Conservation (phyloP, 2,797 vertebrate genomes). For the Notamacropus eugenii region DNA sequence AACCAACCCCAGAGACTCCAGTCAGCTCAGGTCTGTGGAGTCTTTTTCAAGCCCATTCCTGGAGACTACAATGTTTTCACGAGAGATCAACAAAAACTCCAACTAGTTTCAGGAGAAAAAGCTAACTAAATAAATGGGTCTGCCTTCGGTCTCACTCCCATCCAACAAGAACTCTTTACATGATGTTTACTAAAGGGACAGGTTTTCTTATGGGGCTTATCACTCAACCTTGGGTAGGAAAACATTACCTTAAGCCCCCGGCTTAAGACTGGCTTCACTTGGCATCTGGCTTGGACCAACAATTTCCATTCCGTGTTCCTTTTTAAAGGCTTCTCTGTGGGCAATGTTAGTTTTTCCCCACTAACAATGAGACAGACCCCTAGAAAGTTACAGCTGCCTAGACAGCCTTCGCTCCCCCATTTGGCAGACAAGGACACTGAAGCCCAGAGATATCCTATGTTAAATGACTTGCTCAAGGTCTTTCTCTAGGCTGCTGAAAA, state of each 20-base stretch:
- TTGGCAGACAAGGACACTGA: conserved; percentile 17
- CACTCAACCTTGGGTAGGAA: conserved; percentile 52
- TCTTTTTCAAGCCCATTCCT: conserved; percentile 55
- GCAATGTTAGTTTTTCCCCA: background rate
- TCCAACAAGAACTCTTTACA: conserved; percentile 46
- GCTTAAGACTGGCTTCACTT: background rate
- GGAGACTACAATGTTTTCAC: conserved; percentile 66
- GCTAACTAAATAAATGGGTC: conserved; percentile 7
- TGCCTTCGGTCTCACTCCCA: conserved; percentile 39
- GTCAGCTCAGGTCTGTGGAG: conserved; percentile 64
- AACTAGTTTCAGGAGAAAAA: conserved; percentile 63
- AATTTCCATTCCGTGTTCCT: background rate
- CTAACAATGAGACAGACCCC: background rate
- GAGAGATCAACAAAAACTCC: conserved; percentile 59
- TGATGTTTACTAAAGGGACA: conserved; percentile 46
- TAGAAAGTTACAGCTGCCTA: background rate
- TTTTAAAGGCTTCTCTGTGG: background rate
- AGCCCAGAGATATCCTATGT: background rate
- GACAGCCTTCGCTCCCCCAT: conserved; percentile 21
- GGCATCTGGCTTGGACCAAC: background rate
- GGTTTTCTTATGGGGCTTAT: conserved; percentile 39
- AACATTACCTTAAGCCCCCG: conserved; percentile 17
- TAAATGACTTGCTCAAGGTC: background rate
- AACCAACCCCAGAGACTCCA: conserved; percentile 55
- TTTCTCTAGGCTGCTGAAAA: background rate